Conservation (phyloP, 2,888 invertebrate genomes). For the Philopedon plagiatum region DNA sequence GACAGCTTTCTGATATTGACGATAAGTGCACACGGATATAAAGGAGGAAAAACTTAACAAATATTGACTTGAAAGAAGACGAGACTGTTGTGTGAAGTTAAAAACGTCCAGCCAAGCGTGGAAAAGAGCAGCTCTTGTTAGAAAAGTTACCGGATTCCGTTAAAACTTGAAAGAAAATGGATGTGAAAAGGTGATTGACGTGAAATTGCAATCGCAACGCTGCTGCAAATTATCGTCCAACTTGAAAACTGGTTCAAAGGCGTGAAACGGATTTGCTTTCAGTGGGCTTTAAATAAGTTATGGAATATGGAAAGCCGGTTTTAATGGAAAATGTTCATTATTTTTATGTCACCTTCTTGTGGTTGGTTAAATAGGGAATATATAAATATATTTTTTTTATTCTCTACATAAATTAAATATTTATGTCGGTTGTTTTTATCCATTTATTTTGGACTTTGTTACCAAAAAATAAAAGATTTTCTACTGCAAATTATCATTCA, state of each 20-base stretch:
- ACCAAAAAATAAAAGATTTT: no score
- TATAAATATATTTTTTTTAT: no score
- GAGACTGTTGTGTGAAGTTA: constrained; percentile 47
- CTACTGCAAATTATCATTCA: no score
- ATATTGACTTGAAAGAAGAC: constrained; percentile 51
- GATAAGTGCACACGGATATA: constrained; percentile 49
- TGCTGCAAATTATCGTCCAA: constrained; percentile 44
- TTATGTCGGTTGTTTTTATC: no score
- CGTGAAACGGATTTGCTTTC: constrained; percentile 43
- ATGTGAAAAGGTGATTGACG: constrained; percentile 52
- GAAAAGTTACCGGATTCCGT: constrained; percentile 47
- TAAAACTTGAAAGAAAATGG: constrained; percentile 49
- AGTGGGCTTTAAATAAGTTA: constrained; percentile 46
- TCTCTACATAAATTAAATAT: no score
- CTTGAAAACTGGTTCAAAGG: constrained; percentile 45
- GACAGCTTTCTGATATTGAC: constrained; percentile 44
- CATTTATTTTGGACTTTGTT: no score
- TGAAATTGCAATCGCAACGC: constrained; percentile 49
- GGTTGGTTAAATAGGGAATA: no score
- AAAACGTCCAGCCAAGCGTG: constrained; percentile 49
- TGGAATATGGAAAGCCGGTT: constrained; percentile 37
- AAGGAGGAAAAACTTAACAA: constrained; percentile 47
- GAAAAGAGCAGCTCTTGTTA: constrained; percentile 49
- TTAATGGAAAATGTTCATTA: constrained; percentile 44
- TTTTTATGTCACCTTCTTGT: not conserved